Evolutionary conservation across 2,888 invertebrate genomes (phyloP), one percentile per base, ranked within the genome.

Genomic region (Dione vanillae): DNA sequence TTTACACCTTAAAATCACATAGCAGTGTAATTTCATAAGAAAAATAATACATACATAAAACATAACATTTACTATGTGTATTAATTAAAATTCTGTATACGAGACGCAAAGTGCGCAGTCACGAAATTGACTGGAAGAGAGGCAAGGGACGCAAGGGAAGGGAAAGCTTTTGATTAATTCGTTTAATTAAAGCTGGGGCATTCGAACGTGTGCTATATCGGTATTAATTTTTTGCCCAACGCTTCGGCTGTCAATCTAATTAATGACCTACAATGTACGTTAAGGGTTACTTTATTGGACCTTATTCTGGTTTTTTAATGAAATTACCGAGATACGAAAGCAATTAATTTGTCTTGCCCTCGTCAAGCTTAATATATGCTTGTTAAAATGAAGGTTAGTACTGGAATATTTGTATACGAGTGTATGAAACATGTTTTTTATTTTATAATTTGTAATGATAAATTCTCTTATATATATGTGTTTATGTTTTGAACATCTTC

Each of bases 111-210:
- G 76, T 75, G 78, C 77, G 67, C 70, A 75, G 78, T 79, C 78
- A 79, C 76, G 76, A 76, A 78, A 80, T 78, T 79, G 74, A 70
- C 70, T 45, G 54, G 45, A 45, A 73, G 37, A 27, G 75, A 59
- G 61, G 67, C 52, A 65, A 11, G 20, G 14, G 6, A 11, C 12
- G 56, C 37, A 16, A 3, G 56, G 41, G 19, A 67, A 69, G 68
- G 62, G 37, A 70, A 70, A 69, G 71, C 75, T 72, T 67, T 79
- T 82, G 83, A 83, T 83, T 82, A 83, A 83, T 83, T 81, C 78
- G 79, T 82, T 83, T 83, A 81, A 83, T 83, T 83, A 83, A 83
- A 81, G 80, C 77, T 74, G 73, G 68, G 76, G 74, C 71, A 76
- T 74, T 73, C 78, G 76, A 76, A 76, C 77, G 76, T 77, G 78